Evolutionary conservation across 1,140 invertebrate species (phyloP), one percentile per base, ranked within the genome.

Genomic region (Episyrphus balteatus): DNA sequence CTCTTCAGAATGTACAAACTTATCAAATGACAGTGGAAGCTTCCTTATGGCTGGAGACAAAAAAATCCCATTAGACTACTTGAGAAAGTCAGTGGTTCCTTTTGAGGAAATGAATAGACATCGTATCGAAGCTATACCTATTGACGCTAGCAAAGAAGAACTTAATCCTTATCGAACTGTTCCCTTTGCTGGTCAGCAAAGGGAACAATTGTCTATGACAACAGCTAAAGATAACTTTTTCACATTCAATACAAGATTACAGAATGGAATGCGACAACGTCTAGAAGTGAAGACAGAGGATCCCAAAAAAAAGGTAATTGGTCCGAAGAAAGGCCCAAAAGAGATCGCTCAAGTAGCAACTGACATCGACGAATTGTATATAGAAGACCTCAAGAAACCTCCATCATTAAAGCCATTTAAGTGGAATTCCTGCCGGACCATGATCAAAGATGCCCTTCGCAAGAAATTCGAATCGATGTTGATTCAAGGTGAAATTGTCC

Each of bases 331-430:
- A 0, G 7, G 13, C 0, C 49, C 32, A 1, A 58, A 61, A 36
- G 55, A 55, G 32, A 52, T 43, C 11, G 54, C 55, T 12, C 53
- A 56, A 1, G 57, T 67, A 0, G 58, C 62, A 17, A 67, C 64
- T 1, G 64, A 67, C 37, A 55, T 66, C n/a, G 64, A 67, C 38
- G 65, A 67, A 42, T 59, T 63, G 39, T 67, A 65, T 21, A 55
- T 63, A 3, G 51, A 65, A 15, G 65, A 65, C 21, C 31, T 67
- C 0, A 60, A 61, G 21, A 65, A 53, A n/a, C 57, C 60, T 1
- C 60, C 64, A 2, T 52, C 54, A 0, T 42, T 65, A 1, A 62
- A 61, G 8, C 30, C 48, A 0, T 65, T 67, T 15, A 62, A 62
- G 12, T 62, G 61, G 18, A 67, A 65, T 46, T 57, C 59, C 0